Evolutionary conservation across 2,797 vertebrate genomes (phyloP), one percentile per base, ranked within the genome.

Genomic region (Eulemur rubriventer): DNA sequence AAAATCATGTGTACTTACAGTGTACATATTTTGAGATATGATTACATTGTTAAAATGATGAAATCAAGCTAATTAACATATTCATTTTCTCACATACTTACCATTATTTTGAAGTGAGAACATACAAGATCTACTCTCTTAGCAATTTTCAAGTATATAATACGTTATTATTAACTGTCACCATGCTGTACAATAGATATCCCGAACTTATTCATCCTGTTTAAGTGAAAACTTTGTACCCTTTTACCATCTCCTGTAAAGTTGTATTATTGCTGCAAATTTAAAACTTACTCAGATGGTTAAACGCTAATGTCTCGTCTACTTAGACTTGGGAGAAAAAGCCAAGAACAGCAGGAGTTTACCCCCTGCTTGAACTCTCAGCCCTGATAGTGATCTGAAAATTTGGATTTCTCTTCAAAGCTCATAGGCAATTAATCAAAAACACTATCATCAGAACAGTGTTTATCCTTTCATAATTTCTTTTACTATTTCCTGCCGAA

Each of bases 391-490:
- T 52, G 46, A 94, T 73, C 80, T 87, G 65, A 87, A 87, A 83
- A 67, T 59, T 35, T 97, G 91, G 80, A 81, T 96, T 92, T 59
- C 70, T 80, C 46, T 88, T 92, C 80, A 92, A 88, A 92, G 76
- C 38, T 95, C 20, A 24, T 11, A 84, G 87, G 80, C 63, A 87
- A 55, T 82, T 89, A 88, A 84, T 79, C 83, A 78, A 89, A 73
- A 73, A 52, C 14, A 91, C 35, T 89, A 75, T 61, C 81, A 81
- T 55, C 8, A 35, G 17, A 95, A 87, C 41, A 63, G 63, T 88
- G 38, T 81, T 76, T 72, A 91, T 30, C 26, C 52, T 91, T 85
- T 91, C 41, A 73, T 28, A 48, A 35, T 86, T 91, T 94, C 30
- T 93, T 95, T 83, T 55, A 79, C 52, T 76, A 28, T 89, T 92